Base-by-base conservation (phyloP, 2,888 invertebrate genomes). In the Papilio elwesi region DNA sequence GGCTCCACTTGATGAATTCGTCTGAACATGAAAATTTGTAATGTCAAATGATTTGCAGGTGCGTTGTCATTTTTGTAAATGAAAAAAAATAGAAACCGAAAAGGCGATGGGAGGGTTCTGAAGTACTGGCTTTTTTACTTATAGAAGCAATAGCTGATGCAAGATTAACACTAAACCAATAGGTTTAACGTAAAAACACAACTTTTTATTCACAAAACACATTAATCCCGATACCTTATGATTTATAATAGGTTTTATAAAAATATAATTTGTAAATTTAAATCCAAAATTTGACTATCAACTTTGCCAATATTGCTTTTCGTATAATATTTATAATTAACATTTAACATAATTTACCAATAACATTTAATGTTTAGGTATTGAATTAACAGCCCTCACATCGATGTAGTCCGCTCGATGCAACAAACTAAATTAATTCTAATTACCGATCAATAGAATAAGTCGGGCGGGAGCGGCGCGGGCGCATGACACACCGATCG, bases 401-500 rank as follows among this genome's bases (percentile, higher is more conserved):
- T 51, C 48, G 59, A 71, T 66, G 57, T 47, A 48, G 49, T 48
- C 65, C n/a, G 74, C 74, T 78, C 76, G 78, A 67, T 74, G 78
- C 75, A 82, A 81, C 78, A 78, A 81, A 80, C 77, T 73, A 82
- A 83, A 77, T 82, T 79, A 82, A 81, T 82, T 83, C 78, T 84
- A 86, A 88, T 85, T 83, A 85, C 84, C 80, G 81, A 85, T 88
- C 85, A 85, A 83, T 80, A 78, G 78, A 72, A 78, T 80, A 86
- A 87, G 87, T 86, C 79, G 81, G 74, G 78, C 77, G 79, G 81
- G 81, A 79, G 83, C 49, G 49, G 53, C 55, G 53, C 55, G 49
- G 52, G 16, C 47, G 57, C 90, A 86, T 89, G 85, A 85, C 88
- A 88, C 87, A 87, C 82, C 81, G 88, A 90, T 90, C 83, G 82